Base-by-base conservation (phyloP, 2,888 invertebrate genomes). In the Archaeoteleia sp. region DNA sequence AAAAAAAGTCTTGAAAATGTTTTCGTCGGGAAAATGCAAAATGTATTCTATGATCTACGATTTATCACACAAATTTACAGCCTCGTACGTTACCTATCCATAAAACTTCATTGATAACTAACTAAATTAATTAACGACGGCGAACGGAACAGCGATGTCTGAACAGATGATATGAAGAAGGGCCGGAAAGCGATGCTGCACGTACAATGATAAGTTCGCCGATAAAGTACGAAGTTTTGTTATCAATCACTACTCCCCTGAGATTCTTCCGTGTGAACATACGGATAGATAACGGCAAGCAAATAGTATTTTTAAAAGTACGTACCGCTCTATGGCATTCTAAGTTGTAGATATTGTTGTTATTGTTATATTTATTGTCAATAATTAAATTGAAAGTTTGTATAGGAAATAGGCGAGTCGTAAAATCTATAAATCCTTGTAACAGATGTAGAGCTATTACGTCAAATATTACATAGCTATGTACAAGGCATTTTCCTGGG, bases 61-160 rank as follows among this genome's bases (percentile, higher is more conserved):
- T 65, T 65, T 65, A 65, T 65, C 15, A 40, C 45, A 40, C 48
- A 60, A 66, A 66, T 60, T 66, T 53, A 46, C 58, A 46, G 37
- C 34, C 34, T 29, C 43, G 35, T 43, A 48, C 54, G 43, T 20
- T 46, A 57, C n/a, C 53, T 49, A 58, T 54, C 58, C 46, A 62
- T 71, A 72, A 75, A 77, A 75, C 73, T 78, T 76, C 67, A 65
- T 54, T 63, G 68, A 76, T 80, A 79, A 79, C 78, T 77, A 75
- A 77, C 70, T 72, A 75, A 77, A 78, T 77, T 80, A 78, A 80
- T 80, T 78, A 79, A 58, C 58, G 60, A 15, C 37, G 32, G 43
- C 32, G 61, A 60, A 62, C 71, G 69, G 67, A 69, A 71, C 73
- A 72, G 67, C 71, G 73, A 74, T 67, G 61, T 63, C 70, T 67